Evolutionary conservation across 2,113 vertebrate genomes (phyloP), one percentile per base, ranked within the genome.

Genomic region (Gopherus flavomarginatus): DNA sequence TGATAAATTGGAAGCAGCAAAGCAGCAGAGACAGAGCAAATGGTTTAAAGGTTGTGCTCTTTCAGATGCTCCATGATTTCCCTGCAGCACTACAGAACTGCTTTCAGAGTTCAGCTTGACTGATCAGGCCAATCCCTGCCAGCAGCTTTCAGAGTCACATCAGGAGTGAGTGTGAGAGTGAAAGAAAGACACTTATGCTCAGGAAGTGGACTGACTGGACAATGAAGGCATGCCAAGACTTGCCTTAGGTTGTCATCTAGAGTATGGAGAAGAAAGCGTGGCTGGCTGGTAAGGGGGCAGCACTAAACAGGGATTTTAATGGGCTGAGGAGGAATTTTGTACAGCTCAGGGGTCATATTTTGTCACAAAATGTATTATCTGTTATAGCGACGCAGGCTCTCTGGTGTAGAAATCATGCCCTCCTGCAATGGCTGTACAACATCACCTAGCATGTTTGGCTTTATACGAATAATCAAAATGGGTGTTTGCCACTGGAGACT

Each of bases 1-100:
- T 11, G 86, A 59, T 35, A 89, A 86, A 85, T 75, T 83, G 90
- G 11, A 77, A 5, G 12, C 81, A 75, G 87, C 56, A 24, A 56
- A 90, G 93, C 93, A 16, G 21, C 50, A 4, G 90, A 6, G 94
- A 90, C 94, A 89, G 90, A 88, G 85, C 38, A 77, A 69, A 57
- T 89, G 95, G 90, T 80, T 52, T 84, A 96, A 93, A 95, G 96
- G 95, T 94, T 3, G 38, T 1, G 56, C 52, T 72, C 83, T 11
- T 79, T 65, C 27, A 81, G 91, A 87, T 86, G 44, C 88, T 82
- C 77, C 4, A 35, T 26, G 35, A 1, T 80, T 8, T 88, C 21
- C 38, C 44, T 38, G 12, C 83, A 89, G 75, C 14, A 72, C 81
- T 0, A 6, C 1, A 29, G 26, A 11, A 6, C 21, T 3, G 0